Evolutionary conservation across 92 coral and sea anemone species (phyloP).

Genomic region (Micromussa lordhowensis): DNA sequence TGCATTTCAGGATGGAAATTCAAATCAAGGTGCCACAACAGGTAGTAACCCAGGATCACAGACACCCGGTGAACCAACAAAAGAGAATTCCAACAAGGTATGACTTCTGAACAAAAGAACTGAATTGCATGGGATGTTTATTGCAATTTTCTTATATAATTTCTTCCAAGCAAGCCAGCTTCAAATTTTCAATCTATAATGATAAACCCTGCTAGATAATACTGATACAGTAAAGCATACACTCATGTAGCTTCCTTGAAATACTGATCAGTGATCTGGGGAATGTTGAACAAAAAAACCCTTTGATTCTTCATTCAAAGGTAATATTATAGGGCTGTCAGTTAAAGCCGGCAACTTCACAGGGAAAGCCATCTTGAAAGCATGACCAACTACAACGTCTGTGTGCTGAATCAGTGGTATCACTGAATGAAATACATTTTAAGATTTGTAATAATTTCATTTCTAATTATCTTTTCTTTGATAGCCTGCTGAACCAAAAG

Average conservation of each 20-base stretch:
- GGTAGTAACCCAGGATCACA: background rate
- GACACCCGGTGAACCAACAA: background rate
- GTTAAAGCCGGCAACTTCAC: too few species aligned
- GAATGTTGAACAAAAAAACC: background rate
- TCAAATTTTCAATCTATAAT: background rate
- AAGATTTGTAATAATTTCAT: too few species aligned
- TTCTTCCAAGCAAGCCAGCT: background rate
- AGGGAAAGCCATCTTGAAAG: background rate
- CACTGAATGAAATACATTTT: too few species aligned
- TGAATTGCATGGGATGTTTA: background rate
- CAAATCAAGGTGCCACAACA: background rate
- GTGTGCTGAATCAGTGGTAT: too few species aligned
- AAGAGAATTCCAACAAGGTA: slow-evolving; percentile 38
- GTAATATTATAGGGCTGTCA: too few species aligned
- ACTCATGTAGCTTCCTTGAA: background rate
- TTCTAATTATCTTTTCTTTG: background rate
- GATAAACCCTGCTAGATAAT: too few species aligned
- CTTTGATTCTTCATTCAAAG: too few species aligned
- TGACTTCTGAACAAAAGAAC: background rate
- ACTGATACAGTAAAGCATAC: too few species aligned
- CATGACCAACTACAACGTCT: background rate
- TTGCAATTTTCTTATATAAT: too few species aligned
- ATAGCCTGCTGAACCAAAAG: slow-evolving; percentile 54
- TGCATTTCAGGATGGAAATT: slow-evolving; percentile 30
- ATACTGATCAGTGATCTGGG: background rate